Evolutionary conservation across 2,797 vertebrate species (phyloP), one percentile per base, ranked within the genome.

Genomic region (Falco berigora): DNA sequence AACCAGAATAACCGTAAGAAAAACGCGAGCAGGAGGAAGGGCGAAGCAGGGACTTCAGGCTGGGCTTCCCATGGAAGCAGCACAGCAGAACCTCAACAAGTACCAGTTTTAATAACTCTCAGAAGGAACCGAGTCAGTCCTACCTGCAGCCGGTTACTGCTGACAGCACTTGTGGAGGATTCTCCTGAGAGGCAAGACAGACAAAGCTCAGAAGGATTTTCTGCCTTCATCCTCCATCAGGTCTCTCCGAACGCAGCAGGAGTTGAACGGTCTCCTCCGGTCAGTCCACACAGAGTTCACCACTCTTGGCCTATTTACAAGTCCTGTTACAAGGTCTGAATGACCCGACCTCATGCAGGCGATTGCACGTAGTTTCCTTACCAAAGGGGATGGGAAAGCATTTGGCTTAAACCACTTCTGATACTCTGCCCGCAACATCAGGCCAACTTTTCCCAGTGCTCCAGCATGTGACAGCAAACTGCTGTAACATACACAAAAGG

Each of bases 121-220:
- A 90, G 53, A 83, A 89, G 66, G 56, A 73, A 85, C 64, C 32
- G 55, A 92, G 30, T n/a, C 34, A 88, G 46, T 77, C 95, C 92
- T 97, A 97, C 96, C 95, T 95, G 96, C 80, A 86, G 80, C 74
- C 94, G 94, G 61, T 88, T 85, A 91, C 83, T 55, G 77, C 89
- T 88, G 92, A 64, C 72, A 94, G 71, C 72, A 61, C 52, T 53
- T 83, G 90, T 25, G 30, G 73, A 22, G 38, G 69, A 90, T 61
- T 92, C 87, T 69, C 68, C 90, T 59, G 63, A 88, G 74, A 87
- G 79, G 61, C 61, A 47, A 81, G 73, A 61, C n/a, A 52, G 47
- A 27, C 46, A 69, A 47, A 76, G 30, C 74, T 74, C 61, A 46
- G 67, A 27, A 69, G 28, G 12, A 5, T 63, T 78, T 66, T 55